Evolutionary conservation across 2,113 vertebrate genomes (phyloP), one percentile per base, ranked within the genome.

Genomic region (Centropristis striata): DNA sequence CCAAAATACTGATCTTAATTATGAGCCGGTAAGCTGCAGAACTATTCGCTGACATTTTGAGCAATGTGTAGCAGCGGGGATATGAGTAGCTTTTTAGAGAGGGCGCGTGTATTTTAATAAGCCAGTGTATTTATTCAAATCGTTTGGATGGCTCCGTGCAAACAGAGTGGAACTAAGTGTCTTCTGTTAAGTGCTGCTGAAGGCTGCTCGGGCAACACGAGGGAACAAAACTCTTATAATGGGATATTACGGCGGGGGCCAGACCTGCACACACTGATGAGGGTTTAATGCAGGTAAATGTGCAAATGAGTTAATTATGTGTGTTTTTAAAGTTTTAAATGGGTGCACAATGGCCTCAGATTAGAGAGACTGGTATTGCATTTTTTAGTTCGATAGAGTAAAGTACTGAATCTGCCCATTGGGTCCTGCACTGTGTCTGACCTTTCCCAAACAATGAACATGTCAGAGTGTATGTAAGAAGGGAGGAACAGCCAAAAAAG

Each of bases 91-190:
- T 42, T 71, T 76, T 55, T 79, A 44, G 10, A 83, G 39, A 59
- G 57, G 32, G 27, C 16, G 39, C 73, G 78, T 81, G 55, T 63
- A 86, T 90, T 88, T 92, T 81, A 73, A 85, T 78, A 70, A 84
- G 64, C n/a, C 16, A 14, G 41, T n/a, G 23, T 41, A 75, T 88
- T 84, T 83, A 64, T 81, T 87, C 54, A 49, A 57, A 80, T 37
- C 53, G 49, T 80, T 61, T 37, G 60, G 60, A 69, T 5, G 15
- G 65, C 50, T 72, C 20, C 25, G 18, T 20, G 54, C 55, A 82
- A 75, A 78, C 71, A 54, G 37, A 64, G 67, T 54, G 67, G 69
- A 83, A 80, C 82, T 78, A 63, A 86, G 70, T 36, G 71, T 60
- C 25, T 46, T 21, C 42, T 55, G 61, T 68, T 39, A 68, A 71